Percentiles rank a stretch among this genome's conserved stretches.
Conservation (phyloP, 2,888 invertebrate genomes). For the Amphipyra berbera region DNA sequence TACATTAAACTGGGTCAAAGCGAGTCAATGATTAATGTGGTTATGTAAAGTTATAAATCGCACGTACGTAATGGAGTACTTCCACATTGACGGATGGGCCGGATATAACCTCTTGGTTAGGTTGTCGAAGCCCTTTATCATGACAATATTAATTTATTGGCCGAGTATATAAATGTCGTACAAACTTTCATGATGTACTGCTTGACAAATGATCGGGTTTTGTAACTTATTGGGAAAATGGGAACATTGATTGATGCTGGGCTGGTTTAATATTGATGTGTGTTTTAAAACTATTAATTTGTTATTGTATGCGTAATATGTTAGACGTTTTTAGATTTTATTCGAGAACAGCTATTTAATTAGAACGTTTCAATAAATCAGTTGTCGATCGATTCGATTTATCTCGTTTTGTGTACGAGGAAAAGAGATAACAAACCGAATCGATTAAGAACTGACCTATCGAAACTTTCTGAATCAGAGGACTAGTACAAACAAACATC, state of each 20-base stretch:
- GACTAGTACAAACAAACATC: too few species aligned
- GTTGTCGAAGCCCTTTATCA: constrained; percentile 61
- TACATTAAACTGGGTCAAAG: constrained; percentile 61
- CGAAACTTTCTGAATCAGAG: too few species aligned
- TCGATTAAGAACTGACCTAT: too few species aligned
- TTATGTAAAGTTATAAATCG: constrained; percentile 65
- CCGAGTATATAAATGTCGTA: constrained; percentile 45
- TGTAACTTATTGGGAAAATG: constrained; percentile 45
- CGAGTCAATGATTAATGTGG: constrained; percentile 64
- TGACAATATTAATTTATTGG: constrained; percentile 58
- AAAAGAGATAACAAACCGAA: too few species aligned
- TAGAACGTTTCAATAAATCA: too few species aligned
- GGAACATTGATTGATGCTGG: constrained; percentile 46
- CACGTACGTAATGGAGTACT: constrained; percentile 66
- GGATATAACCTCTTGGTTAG: constrained; percentile 66
- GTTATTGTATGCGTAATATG: constrained; percentile 1
- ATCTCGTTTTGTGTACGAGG: too few species aligned
- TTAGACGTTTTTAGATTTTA: neutral
- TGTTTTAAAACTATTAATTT: constrained; percentile 38
- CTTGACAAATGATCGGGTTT: constrained; percentile 47
- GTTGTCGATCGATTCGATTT: too few species aligned
- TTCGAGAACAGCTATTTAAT: neutral
- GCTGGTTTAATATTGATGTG: constrained; percentile 36
- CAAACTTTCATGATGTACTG: constrained; percentile 48
- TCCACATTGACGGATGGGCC: constrained; percentile 67